phyloP scores from a whole-genome alignment of 2,888 invertebrate species.

The Biston stratarius region DNA sequence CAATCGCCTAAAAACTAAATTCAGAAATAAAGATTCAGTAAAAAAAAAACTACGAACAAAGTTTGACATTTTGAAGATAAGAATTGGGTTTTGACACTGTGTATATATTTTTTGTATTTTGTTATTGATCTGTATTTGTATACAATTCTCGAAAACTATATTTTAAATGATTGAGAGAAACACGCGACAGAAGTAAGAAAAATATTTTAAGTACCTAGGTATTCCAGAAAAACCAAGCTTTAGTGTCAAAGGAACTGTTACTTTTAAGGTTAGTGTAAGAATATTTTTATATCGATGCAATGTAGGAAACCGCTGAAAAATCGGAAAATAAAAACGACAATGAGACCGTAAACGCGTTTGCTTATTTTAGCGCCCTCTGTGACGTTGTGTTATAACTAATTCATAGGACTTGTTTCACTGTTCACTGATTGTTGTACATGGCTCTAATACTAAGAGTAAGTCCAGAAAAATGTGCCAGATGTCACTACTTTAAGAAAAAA shows the following conservation, averaged over 20 bases:
- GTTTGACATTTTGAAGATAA: not conserved
- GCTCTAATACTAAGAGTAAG: not conserved
- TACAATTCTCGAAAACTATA: too few species aligned
- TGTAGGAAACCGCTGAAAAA: slow-evolving; percentile 38
- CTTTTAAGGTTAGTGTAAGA: slow-evolving; percentile 17
- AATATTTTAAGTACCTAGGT: too few species aligned
- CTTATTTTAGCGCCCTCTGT: slow-evolving; percentile 41
- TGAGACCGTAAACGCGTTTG: slow-evolving; percentile 32
- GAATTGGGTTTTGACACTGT: too few species aligned
- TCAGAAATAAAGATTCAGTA: too few species aligned
- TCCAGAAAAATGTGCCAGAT: slow-evolving; percentile 8
- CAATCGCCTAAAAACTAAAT: not conserved
- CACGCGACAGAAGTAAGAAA: too few species aligned
- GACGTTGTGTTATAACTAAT: not conserved
- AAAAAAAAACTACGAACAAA: not conserved
- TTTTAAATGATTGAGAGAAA: too few species aligned
- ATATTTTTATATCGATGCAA: slow-evolving; percentile 23
- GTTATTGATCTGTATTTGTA: too few species aligned
- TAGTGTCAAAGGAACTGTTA: slow-evolving; percentile 18
- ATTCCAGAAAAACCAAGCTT: not conserved
- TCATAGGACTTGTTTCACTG: not conserved
- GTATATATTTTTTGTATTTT: not conserved
- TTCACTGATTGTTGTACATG: not conserved
- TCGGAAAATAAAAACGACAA: slow-evolving; percentile 37
- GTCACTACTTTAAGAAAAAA: slow-evolving; percentile 14